phyloP scores from a whole-genome alignment of 1,140 invertebrate species.

The Cotesia chilonis region DNA sequence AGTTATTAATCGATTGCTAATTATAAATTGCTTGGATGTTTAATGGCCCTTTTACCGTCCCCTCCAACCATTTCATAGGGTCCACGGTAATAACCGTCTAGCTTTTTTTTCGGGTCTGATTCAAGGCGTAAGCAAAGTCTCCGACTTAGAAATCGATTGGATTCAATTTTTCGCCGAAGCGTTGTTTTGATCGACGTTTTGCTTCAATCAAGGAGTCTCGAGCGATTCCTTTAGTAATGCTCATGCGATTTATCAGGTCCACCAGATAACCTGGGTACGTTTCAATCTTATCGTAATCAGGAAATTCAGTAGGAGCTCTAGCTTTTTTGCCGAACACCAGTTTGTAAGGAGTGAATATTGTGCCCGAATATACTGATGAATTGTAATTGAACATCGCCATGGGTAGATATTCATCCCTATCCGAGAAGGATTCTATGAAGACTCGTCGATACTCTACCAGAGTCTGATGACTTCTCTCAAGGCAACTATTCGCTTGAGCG shows the following conservation, averaged over 20 bases:
- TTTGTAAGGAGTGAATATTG: constrained; percentile 21
- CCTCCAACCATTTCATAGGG: constrained; percentile 15
- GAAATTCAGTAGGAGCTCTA: background rate
- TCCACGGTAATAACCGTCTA: constrained; percentile 7
- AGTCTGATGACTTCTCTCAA: constrained; percentile 25
- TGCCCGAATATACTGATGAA: constrained; percentile 2
- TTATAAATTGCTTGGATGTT: constrained; percentile 8
- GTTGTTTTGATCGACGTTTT: constrained; percentile 10
- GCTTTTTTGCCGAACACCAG: constrained; percentile 6
- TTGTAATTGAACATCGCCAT: constrained; percentile 24
- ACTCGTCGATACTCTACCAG: background rate
- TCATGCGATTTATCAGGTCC: background rate
- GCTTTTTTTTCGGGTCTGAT: background rate
- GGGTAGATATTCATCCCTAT: constrained; percentile 18
- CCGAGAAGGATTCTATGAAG: background rate
- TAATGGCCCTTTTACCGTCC: constrained; percentile 12
- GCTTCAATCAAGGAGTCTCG: background rate
- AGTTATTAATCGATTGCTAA: background rate
- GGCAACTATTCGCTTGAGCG: constrained; percentile 21
- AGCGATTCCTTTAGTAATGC: background rate
- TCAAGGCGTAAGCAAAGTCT: constrained; percentile 2
- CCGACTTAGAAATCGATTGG: constrained; percentile 6
- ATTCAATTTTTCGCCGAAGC: background rate
- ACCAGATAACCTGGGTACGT: constrained; percentile 11
- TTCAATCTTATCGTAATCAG: background rate